Evolutionary conservation across 2,888 invertebrate genomes (phyloP), one percentile per base, ranked within the genome.

Genomic region (Campopleginae sp.): DNA sequence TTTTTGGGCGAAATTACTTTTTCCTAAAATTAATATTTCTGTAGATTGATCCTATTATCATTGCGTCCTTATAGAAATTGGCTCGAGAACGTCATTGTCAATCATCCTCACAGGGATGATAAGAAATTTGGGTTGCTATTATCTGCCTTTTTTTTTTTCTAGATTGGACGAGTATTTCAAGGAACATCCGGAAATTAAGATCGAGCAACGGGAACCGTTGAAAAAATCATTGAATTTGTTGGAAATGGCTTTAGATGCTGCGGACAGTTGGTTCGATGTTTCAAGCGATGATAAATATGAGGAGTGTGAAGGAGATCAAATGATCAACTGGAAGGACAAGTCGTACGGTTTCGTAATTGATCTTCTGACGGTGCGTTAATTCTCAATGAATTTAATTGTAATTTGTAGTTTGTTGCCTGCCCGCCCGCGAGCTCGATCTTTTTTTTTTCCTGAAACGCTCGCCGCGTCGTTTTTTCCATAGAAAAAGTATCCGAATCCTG

Each of bases 401-500:
- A 23, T 42, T 14, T 38, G 6, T 7, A 12, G 7, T 42, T 23
- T 33, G 14, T 19, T 54, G 23, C 5, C 5, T 44, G 23, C 27
- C 27, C 5, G 0, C 10, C 10, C n/a, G 12, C 12, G 27, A 27
- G 12, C 14, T 48, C 5, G 46, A 2, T 48, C 5, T 0, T 17
- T n/a, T 17, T 48, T 48, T 1, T 8, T 38, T n/a, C n/a, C 38
- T 38, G 0, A 44, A 44, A n/a, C 1, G 0, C 10, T 10, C 19
- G 23, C 23, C 72, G 3, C 72, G 3, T 51, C 17, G 38, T n/a
- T 48, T 14, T 31, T 14, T 44, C 71, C 58, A 14, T 70, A 92
- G 92, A 92, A 92, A 90, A 91, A 89, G 42, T 88, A 87, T 63
- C 92, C 92, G 17, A 87, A 92, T 74, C 89, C 91, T 0, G 82